A percentile compares a stretch with the other conserved stretches of the same genome.
Conservation (phyloP, 2,797 vertebrate species). For the Rhinoraja longicauda region DNA sequence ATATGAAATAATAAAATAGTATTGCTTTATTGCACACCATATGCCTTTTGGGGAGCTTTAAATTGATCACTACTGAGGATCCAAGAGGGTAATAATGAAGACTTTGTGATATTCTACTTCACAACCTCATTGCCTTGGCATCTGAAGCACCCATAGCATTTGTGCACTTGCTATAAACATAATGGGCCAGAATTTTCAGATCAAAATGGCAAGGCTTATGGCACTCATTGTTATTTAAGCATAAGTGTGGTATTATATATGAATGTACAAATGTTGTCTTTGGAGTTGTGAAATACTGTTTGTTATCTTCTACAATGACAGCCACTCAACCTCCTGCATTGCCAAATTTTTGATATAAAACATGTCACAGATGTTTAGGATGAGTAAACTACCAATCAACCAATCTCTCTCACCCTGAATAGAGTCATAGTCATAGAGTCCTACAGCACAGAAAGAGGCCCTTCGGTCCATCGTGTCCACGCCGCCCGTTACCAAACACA, state of each 20-base stretch:
- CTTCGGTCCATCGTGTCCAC: too few species aligned
- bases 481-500: too few species aligned
- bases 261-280: background rate
- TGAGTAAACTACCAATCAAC: background rate
- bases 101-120: background rate
- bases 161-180: background rate
- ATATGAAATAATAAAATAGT: background rate
- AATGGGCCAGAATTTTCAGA: background rate
- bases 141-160: background rate
- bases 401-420: background rate
- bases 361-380: background rate
- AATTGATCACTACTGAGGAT: background rate
- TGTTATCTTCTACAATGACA: background rate
- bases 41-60: background rate
- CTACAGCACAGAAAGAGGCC: too few species aligned
- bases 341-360: background rate
- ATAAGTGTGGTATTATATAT: background rate
- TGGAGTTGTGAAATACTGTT: background rate
- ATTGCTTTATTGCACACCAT: background rate
- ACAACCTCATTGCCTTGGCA: background rate
- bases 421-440: too few species aligned
- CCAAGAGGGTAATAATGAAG: background rate
- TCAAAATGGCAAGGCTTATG: background rate
- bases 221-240: background rate
- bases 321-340: background rate